Conservation (phyloP, 2,113 vertebrate species). For the Myrmecophaga tridactyla region DNA sequence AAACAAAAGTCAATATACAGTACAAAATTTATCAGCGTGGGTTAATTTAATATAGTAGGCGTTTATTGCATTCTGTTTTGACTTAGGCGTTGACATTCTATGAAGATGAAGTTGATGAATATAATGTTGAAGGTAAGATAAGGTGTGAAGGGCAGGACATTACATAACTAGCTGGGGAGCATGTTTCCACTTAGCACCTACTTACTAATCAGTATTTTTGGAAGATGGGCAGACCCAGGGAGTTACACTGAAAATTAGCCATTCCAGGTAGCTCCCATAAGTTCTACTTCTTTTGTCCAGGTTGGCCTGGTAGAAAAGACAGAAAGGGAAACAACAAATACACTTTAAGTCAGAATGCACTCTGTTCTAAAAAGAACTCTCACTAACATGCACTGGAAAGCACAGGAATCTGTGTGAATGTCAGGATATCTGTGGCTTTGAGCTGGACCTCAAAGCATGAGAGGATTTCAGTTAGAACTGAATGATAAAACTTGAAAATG, state of each 20-base stretch:
- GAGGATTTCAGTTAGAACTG: not conserved
- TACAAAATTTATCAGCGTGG: not conserved
- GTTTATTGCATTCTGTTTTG: not conserved
- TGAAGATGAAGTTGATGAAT: not conserved
- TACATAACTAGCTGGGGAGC: not conserved
- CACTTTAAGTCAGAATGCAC: not conserved
- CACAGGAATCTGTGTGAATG: not conserved
- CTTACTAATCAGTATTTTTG: not conserved
- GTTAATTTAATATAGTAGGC: not conserved
- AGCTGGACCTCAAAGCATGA: not conserved
- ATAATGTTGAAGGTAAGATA: not conserved
- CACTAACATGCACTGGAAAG: not conserved
- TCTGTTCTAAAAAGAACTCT: not conserved
- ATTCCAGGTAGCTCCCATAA: not conserved
- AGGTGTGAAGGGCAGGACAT: not conserved
- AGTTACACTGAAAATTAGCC: not conserved
- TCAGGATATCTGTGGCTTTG: not conserved
- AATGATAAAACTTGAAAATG: conserved; percentile 19
- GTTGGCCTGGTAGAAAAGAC: not conserved
- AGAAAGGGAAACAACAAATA: not conserved
- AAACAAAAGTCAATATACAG: not conserved
- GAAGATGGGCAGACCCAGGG: not conserved
- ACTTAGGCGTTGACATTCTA: not conserved
- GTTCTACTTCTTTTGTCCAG: not conserved
- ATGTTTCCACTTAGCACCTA: not conserved